phyloP scores from a whole-genome alignment of 2,888 invertebrate species.

The Polydrusus pterygomalis region DNA sequence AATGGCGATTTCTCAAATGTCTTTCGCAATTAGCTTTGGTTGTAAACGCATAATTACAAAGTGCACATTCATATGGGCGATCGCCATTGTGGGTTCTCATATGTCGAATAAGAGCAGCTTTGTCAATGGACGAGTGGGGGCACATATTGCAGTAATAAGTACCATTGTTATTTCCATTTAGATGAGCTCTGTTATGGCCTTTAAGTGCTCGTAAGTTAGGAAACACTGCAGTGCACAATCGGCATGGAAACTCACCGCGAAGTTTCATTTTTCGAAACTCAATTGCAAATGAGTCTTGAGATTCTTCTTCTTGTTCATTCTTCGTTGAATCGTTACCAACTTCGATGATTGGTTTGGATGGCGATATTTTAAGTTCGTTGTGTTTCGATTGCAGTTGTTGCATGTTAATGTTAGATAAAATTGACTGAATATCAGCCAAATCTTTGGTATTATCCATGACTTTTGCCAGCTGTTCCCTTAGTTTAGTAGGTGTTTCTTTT shows the following conservation, averaged over 20 bases:
- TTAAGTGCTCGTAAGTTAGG: conserved; percentile 92
- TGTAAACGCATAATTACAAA: conserved; percentile 98
- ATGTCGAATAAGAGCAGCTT: conserved; percentile 92
- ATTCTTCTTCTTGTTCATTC: conserved; percentile 80
- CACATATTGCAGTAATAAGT: conserved; percentile 97
- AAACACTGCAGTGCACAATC: conserved; percentile 90
- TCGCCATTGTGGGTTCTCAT: conserved; percentile 97
- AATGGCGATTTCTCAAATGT: conserved; percentile 93
- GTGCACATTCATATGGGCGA: conserved; percentile 93
- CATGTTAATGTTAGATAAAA: conserved; percentile 84
- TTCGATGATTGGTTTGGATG: conserved; percentile 53
- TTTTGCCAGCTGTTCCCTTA: conserved; percentile 64
- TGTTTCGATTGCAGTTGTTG: conserved; percentile 75
- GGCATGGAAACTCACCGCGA: conserved; percentile 92
- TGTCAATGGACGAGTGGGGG: conserved; percentile 90
- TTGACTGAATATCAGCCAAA: conserved; percentile 90
- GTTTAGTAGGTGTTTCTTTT: conserved; percentile 59
- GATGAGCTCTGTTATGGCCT: conserved; percentile 91
- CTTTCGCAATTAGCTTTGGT: conserved; percentile 98
- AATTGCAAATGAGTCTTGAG: conserved; percentile 88
- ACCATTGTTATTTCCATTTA: conserved; percentile 83
- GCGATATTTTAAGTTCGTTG: conserved; percentile 56
- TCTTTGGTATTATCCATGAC: conserved; percentile 79
- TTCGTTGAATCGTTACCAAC: conserved; percentile 63
- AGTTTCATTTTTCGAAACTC: conserved; percentile 93